phyloP scores from a whole-genome alignment of 53 echinoderm and acorn worm species.

The Crossaster papposus region DNA sequence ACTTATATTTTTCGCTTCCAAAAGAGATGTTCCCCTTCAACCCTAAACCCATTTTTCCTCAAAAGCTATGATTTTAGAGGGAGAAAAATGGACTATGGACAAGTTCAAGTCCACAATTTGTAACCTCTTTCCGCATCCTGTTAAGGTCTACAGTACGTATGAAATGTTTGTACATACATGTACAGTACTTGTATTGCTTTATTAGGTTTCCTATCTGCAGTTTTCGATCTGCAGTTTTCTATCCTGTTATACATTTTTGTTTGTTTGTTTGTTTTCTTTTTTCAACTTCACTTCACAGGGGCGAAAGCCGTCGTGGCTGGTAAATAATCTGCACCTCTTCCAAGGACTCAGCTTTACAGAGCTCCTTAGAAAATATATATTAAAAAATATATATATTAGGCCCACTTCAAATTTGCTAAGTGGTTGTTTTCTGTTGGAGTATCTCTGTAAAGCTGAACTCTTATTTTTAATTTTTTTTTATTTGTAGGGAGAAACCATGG shows the following conservation, averaged over 20 bases:
- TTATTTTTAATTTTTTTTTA: background rate
- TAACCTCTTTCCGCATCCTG: too few relatives aligned
- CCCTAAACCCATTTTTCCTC: too few relatives aligned
- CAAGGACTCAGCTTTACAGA: background rate
- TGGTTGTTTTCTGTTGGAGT: background rate
- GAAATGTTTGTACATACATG: too few relatives aligned
- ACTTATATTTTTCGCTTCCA: too few relatives aligned
- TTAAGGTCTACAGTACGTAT: too few relatives aligned
- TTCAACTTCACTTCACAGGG: conserved; percentile 20
- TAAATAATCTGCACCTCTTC: conserved; percentile 41
- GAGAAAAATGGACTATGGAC: too few relatives aligned
- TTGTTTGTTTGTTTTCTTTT: background rate
- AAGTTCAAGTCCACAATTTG: too few relatives aligned
- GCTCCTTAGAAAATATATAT: background rate
- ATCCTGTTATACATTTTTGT: background rate
- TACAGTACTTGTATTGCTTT: too few relatives aligned
- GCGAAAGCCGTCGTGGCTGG: conserved; percentile 54
- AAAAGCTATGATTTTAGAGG: too few relatives aligned
- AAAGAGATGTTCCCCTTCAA: too few relatives aligned
- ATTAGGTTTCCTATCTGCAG: background rate
- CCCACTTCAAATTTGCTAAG: background rate
- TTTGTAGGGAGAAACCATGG: conserved; percentile 8
- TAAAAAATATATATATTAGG: background rate
- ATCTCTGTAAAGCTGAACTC: background rate
- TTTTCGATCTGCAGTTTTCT: background rate